phyloP scores from a whole-genome alignment of 2,888 invertebrate species.

The Physocephala rufipes region DNA sequence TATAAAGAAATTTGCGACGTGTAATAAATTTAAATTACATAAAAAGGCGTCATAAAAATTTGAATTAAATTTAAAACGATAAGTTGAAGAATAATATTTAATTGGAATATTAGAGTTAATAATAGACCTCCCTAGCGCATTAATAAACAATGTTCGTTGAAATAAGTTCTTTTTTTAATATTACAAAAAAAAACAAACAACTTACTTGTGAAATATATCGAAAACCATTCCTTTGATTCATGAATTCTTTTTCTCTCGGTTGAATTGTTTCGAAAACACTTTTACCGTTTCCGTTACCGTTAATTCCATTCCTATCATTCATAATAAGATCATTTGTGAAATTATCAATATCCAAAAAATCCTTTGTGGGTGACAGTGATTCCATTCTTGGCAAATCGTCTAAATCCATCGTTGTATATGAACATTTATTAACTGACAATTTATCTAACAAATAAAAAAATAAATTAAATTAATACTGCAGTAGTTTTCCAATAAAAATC shows the following conservation, averaged over 20 bases:
- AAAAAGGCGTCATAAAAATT: no score
- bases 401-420: constrained; percentile 54
- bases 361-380: constrained; percentile 59
- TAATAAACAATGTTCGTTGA: no score
- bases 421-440: constrained; percentile 9
- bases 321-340: not conserved
- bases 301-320: constrained; percentile 5
- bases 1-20: no score
- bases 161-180: not conserved
- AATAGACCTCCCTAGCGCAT: no score
- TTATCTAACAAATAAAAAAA: not conserved
- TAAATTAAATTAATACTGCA: not conserved
- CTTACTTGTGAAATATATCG: constrained; percentile 60
- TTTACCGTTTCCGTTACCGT: constrained; percentile 5
- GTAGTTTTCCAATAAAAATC: no score
- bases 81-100: no score
- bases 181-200: not conserved
- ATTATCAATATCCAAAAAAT: constrained; percentile 47
- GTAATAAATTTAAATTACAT: no score
- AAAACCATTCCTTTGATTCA: constrained; percentile 41
- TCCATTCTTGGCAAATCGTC: constrained; percentile 63
- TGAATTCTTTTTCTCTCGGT: no score
- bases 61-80: no score
- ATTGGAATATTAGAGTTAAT: no score
- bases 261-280: not conserved